Evolutionary conservation across 2,888 invertebrate species (phyloP).

Genomic region (Leptarthrus brevirostris): DNA sequence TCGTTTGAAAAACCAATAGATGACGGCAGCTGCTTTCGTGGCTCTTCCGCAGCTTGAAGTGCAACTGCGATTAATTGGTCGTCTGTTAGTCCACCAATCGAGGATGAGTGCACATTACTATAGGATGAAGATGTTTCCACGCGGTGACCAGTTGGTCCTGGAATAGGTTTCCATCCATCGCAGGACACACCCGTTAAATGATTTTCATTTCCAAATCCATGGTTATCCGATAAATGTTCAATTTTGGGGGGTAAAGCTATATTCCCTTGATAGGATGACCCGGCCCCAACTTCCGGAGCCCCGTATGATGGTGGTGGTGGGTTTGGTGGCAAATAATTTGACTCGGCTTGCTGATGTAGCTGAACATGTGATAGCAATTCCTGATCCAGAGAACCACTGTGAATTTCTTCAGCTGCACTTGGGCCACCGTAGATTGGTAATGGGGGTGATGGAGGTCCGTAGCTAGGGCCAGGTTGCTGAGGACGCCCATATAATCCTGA

Average conservation of each 20-base stretch:
- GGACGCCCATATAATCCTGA: conserved; percentile 62
- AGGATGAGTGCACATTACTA: conserved; percentile 53
- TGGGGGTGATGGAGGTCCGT: conserved; percentile 69
- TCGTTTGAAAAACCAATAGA: conserved; percentile 57
- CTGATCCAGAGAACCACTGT: conserved; percentile 7
- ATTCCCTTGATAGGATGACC: conserved; percentile 25
- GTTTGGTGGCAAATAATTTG: conserved; percentile 17
- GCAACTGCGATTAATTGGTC: conserved; percentile 65
- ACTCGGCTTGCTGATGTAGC: not conserved
- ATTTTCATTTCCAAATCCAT: conserved; percentile 49
- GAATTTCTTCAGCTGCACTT: conserved; percentile 52
- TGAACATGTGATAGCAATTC: not conserved
- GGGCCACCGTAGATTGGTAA: conserved; percentile 50
- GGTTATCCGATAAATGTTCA: conserved; percentile 61
- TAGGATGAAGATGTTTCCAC: conserved; percentile 55
- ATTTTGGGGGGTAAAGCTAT: conserved; percentile 60
- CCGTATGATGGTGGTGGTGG: conserved; percentile 17
- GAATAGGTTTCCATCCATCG: conserved; percentile 89
- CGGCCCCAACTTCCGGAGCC: conserved; percentile 58
- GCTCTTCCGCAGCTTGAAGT: conserved; percentile 56
- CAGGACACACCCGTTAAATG: conserved; percentile 67
- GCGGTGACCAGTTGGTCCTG: conserved; percentile 70
- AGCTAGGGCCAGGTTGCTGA: conserved; percentile 55
- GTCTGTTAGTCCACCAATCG: conserved; percentile 58
- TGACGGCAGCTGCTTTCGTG: conserved; percentile 55